Evolutionary conservation across 2,113 vertebrate genomes (phyloP).

Genomic region (Stictonetta naevosa): DNA sequence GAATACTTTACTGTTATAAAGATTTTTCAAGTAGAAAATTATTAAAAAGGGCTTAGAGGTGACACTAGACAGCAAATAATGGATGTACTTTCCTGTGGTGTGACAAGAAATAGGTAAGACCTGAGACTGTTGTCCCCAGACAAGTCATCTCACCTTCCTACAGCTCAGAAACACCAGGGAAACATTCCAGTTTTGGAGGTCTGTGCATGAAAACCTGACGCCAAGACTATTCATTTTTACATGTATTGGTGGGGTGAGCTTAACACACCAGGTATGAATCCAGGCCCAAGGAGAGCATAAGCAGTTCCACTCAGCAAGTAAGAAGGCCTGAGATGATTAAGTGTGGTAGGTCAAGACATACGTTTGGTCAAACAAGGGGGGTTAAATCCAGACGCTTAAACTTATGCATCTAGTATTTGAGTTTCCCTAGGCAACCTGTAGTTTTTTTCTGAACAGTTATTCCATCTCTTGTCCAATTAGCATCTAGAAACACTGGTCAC

Average conservation of each 20-base stretch:
- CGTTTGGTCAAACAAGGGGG: rapidly evolving
- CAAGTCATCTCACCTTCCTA: background rate
- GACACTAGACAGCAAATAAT: background rate
- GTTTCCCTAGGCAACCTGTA: background rate
- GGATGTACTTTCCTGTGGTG: background rate
- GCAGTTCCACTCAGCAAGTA: background rate
- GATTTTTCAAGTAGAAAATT: slow-evolving; percentile 36
- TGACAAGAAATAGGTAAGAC: background rate
- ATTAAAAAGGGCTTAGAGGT: background rate
- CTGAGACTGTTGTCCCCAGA: background rate
- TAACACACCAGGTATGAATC: background rate
- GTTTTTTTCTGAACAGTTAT: background rate
- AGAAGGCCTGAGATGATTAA: background rate
- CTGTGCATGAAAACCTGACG: background rate
- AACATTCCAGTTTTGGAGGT: rapidly evolving
- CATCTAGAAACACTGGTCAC: background rate
- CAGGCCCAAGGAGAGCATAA: background rate
- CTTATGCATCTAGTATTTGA: background rate
- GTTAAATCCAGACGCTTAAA: background rate
- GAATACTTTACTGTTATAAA: slow-evolving; percentile 33
- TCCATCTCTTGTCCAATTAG: background rate
- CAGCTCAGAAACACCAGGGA: background rate
- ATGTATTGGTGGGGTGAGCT: background rate
- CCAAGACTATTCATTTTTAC: background rate
- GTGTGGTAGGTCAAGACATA: background rate